Conservation (phyloP, 2,113 vertebrate species). For the Catagonus wagneri region DNA sequence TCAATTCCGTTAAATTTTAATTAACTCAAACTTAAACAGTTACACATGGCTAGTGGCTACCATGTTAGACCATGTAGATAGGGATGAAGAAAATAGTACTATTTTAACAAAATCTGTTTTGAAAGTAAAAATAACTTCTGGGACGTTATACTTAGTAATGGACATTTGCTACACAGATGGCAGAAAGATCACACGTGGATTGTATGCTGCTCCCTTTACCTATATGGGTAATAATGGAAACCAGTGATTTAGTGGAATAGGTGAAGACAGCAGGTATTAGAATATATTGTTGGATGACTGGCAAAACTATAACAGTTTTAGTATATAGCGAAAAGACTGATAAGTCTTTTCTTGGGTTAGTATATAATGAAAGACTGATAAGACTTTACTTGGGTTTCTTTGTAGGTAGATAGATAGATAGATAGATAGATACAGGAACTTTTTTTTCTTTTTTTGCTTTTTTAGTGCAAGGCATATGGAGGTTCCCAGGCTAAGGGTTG, state of each 20-base stretch:
- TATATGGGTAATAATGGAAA: neutral
- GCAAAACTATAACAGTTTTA: neutral
- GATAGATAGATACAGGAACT: no score
- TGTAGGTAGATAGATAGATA: no score
- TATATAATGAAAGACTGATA: neutral
- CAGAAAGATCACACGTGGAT: neutral
- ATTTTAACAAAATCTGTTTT: neutral
- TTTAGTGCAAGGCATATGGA: no score
- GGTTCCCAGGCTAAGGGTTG: no score
- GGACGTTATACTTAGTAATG: neutral
- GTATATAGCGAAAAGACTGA: neutral
- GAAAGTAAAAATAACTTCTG: neutral
- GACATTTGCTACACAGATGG: neutral
- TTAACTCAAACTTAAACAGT: neutral
- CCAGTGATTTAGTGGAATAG: neutral
- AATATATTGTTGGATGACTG: neutral
- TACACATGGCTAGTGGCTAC: neutral
- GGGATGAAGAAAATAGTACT: neutral
- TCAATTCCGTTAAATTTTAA: conserved; percentile 29
- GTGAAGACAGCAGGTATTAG: neutral
- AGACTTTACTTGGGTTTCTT: neutral
- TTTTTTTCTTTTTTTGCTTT: no score
- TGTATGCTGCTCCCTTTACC: neutral
- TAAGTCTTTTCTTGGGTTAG: neutral
- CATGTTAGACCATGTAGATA: neutral